Conservation (phyloP, 2,797 vertebrate genomes). For the Myotis pilosus region DNA sequence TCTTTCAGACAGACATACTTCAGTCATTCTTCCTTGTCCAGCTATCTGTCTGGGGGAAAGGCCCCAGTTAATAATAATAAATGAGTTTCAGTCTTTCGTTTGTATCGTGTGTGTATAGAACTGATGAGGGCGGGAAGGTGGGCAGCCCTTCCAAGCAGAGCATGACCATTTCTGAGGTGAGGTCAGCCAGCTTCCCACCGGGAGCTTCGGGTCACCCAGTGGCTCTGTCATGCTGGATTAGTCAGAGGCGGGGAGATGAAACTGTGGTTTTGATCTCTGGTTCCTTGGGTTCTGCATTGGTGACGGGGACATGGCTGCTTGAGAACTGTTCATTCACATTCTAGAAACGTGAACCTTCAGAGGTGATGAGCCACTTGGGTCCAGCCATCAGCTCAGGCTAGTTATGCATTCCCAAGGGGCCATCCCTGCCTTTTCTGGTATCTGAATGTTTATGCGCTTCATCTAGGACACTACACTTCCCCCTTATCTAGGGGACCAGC, state of each 20-base stretch:
- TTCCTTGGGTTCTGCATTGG: not conserved
- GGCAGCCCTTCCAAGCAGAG: not conserved
- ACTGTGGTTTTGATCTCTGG: not conserved
- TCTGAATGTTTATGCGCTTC: not conserved
- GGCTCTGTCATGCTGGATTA: not conserved
- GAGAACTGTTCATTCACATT: not conserved
- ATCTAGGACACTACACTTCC: not conserved
- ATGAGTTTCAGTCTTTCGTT: not conserved
- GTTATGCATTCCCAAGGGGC: not conserved
- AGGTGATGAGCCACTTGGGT: not conserved
- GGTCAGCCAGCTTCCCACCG: not conserved
- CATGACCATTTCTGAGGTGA: not conserved
- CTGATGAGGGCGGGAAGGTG: not conserved
- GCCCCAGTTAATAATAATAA: not conserved
- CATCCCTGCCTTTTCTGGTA: not conserved
- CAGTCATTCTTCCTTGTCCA: not conserved
- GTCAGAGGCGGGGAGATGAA: not conserved
- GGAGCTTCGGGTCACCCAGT: not conserved
- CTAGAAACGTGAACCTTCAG: not conserved
- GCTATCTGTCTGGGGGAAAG: not conserved
- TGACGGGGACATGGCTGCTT: not conserved
- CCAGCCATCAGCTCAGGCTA: not conserved
- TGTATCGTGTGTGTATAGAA: not conserved
- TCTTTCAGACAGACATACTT: not conserved
- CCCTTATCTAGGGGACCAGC: not conserved